Base-by-base conservation (phyloP, 1,140 invertebrate species). In the Cryptotermes secundus region DNA sequence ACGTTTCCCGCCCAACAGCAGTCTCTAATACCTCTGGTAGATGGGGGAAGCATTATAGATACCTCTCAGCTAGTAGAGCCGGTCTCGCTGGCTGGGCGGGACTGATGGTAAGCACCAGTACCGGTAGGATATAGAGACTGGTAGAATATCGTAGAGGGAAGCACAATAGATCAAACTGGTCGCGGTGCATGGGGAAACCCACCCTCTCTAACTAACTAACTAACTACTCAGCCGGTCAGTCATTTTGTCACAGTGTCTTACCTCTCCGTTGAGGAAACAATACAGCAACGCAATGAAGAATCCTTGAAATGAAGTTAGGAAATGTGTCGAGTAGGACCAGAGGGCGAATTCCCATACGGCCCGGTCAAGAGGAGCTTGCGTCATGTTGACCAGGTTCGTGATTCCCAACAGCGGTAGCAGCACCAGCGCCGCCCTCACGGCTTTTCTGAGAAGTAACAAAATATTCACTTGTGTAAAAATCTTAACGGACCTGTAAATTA, bases 231-330 rank as follows among this genome's bases (percentile, higher is more conserved):
- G 12, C 12, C 12, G 12, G 38, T 19, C 45, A 19, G 45, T 12
- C 9, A 16, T 45, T 16, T 49, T 19, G 16, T 22, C 14, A 1
- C 19, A 49, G 16, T 7, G 12, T 49, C 88, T 92, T 90, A 97
- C 96, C 93, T 98, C 97, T 82, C 94, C 95, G 87, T 98, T 98
- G 45, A 96, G 89, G 87, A 97, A 97, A 88, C 96, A 98, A 89
- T 97, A 98, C 34, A 97, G 90, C 4, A 95, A 92, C 0, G 96
- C 94, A 38, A 97, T 94, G 87, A 97, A 95, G 85, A 97, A 94
- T 6, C 96, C 96, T 91, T 98, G 96, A 88, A 97, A 97, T 2
- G 96, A 96, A 4, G 93, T 93, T 22, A 97, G 90, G 86, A 96
- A 95, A 87, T 96, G 94, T 0, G 95, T 95, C 1, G 91, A 91